Percentiles rank a stretch among this genome's conserved stretches.
These are phyloP conservation scores for Ispidina picta DNA, from an alignment of 2,797 vertebrate species.

Conservation along the genomic window DNA sequence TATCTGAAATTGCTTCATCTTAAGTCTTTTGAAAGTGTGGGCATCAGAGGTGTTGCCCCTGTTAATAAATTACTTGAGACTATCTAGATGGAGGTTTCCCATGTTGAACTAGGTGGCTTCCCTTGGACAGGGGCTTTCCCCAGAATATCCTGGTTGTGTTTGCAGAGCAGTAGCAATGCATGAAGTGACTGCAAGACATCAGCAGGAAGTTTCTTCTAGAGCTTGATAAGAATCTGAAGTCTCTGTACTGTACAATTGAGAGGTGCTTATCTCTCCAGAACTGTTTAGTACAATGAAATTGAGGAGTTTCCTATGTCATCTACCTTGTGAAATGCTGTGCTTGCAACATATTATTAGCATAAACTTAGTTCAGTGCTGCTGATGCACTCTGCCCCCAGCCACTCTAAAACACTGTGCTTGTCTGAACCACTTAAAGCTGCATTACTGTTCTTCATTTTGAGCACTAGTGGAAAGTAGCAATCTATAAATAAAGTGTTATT, in stretches of 20 bases:
- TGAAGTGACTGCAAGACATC: neutral
- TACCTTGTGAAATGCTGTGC: neutral
- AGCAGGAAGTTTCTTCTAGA: neutral
- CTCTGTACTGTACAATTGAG: neutral
- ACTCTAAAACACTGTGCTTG: neutral
- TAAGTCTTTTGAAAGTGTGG: neutral
- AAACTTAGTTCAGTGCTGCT: neutral
- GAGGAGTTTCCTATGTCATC: neutral
- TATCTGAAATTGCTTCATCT: neutral
- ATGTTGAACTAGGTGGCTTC: neutral
- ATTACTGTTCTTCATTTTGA: conserved; percentile 4
- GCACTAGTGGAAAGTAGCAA: neutral
- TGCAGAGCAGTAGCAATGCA: neutral
- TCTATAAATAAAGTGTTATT: conserved; percentile 7
- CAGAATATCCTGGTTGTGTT: neutral
- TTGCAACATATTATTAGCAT: neutral
- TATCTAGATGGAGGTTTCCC: neutral
- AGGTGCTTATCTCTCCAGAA: neutral
- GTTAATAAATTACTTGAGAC: neutral
- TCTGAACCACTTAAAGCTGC: neutral
- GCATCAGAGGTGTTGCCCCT: neutral
- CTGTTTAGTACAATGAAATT: neutral
- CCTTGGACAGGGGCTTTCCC: neutral
- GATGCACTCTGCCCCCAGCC: neutral
- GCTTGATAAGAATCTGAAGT: neutral